Evolutionary conservation across 1,140 invertebrate genomes (phyloP), one percentile per base, ranked within the genome.

Genomic region (Bombus pascuorum): DNA sequence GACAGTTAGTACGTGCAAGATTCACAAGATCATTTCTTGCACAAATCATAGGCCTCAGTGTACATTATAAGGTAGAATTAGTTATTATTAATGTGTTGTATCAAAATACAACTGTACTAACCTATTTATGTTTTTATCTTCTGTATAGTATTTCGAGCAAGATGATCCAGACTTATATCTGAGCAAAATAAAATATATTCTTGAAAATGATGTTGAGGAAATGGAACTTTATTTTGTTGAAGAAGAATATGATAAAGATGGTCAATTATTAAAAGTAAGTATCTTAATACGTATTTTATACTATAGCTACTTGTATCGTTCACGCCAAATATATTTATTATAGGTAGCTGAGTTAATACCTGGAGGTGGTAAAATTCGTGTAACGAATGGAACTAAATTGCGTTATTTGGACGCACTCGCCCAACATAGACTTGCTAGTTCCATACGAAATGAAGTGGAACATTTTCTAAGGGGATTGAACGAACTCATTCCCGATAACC

Each of bases 21-120:
- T 98, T 99, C 92, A 98, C 98, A 37, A 96, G 98, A 80, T 99
- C 98, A n/a, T 99, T 99, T 95, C 95, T 99, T 53, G 98, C 98
- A 66, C 98, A 99, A 95, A 96, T 99, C 71, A 99, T 99, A 92
- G 98, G 98, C 57, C 96, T 99, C 57, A 94, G 98, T 89, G 98
- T 99, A 44, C 98, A 99, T 95, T 99, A 98, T 92, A 99, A 98
- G 95, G 96, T 97, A 94, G 37, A 32, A 28, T 32, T 18, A 39
- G 32, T 22, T 15, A 13, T 32, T n/a, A 32, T 18, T 18, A 15
- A 25, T 53, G 4, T 0, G 25, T 34, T 34, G 25, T 22, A 4
- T 32, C 28, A 32, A 32, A 32, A 73, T 10, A 42, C 3, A 32
- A 25, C 4, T 75, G 10, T 3, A 34, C 32, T 3, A 28, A 4